Base-by-base conservation (phyloP, 2,888 invertebrate species). In the Sinelater perroti region DNA sequence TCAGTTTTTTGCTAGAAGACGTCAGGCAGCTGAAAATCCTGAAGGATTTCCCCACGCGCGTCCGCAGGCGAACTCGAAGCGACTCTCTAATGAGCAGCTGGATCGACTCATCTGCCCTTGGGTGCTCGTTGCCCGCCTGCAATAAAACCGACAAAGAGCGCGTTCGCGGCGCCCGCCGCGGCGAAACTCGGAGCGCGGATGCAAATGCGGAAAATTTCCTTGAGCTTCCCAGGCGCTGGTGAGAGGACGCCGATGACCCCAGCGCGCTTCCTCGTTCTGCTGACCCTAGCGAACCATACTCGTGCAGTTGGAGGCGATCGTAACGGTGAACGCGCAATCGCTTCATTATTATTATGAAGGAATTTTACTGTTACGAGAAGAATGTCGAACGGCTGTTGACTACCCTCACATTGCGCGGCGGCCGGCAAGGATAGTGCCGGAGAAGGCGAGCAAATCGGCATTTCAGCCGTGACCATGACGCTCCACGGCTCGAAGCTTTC, bases 301-400 rank as follows among this genome's bases (percentile, higher is more conserved):
- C 26, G 21, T 42, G 7, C 3, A 21, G 26, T 42, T 42, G 42
- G 24, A 28, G 42, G 42, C 24, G 42, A 28, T 5, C 16, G 26
- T 42, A 42, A 42, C 42, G 42, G 42, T 42, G 28, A 42, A 42
- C 17, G 8, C 42, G 28, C 26, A 42, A 42, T 42, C n/a, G 16
- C 17, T 13, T 42, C 17, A 28, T 42, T 42, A 42, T 8, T 11
- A n/a, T n/a, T 7, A 28, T 28, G 28, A 42, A 42, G 42, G 28
- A 24, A 26, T 42, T 42, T 42, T 42, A 42, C 28, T 24, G 26
- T 24, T 26, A 42, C 16, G 10, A 14, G 28, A 42, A 42, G 42
- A 42, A 42, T 42, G 42, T 26, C 21, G 38, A 38, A 38, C 18
- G 10, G 38, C 6, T n/a, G n/a, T n/a, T n/a, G n/a, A n/a, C n/a